A percentile compares a stretch with the other conserved stretches of the same genome.
These are phyloP conservation scores for Phalacrocorax carbo DNA, from an alignment of 2,113 vertebrate species.

Conservation along the genomic window DNA sequence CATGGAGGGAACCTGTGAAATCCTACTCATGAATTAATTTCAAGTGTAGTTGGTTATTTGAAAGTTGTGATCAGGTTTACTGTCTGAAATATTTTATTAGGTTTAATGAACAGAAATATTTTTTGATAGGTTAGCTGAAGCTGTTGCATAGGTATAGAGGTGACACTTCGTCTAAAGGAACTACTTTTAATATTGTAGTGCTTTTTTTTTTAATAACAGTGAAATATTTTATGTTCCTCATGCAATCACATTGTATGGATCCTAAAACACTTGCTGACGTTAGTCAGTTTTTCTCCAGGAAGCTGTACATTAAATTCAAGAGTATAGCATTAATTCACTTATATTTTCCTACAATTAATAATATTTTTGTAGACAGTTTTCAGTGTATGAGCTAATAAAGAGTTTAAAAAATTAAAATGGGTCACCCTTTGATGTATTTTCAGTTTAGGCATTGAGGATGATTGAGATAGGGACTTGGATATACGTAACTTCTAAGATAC, in stretches of 20 bases:
- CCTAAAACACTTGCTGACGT: background rate
- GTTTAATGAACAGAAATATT: background rate
- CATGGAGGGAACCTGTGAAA: background rate
- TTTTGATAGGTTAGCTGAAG: background rate
- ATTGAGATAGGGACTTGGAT: background rate
- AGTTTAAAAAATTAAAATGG: background rate
- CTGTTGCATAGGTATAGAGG: background rate
- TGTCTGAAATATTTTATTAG: background rate
- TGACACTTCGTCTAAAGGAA: background rate
- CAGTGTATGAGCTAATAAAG: background rate
- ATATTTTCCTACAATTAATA: background rate
- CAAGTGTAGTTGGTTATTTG: background rate
- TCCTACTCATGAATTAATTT: background rate
- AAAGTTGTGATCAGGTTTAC: background rate
- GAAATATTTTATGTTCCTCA: background rate
- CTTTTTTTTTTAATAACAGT: background rate
- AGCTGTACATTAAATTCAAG: background rate
- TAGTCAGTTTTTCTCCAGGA: background rate
- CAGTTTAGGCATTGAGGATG: background rate
- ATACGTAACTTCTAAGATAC: background rate
- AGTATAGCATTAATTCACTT: background rate
- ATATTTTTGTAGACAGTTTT: background rate
- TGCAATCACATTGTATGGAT: background rate
- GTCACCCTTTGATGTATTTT: background rate
- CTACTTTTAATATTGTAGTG: background rate